Evolutionary conservation across 2,797 vertebrate genomes (phyloP).

Genomic region (Sebastes iracundus): DNA sequence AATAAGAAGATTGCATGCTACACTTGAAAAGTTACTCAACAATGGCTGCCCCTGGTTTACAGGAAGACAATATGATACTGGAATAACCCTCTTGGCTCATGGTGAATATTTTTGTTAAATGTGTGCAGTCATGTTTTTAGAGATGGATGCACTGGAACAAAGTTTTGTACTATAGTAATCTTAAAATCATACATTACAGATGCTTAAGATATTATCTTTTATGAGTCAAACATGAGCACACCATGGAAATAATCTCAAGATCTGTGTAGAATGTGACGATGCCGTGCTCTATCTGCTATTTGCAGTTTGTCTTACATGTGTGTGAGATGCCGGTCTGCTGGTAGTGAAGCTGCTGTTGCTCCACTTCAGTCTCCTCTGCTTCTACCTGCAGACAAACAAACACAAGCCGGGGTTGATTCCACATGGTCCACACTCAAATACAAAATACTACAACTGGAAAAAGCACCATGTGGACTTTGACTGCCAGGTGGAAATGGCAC

Average conservation of each 20-base stretch:
- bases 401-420: neutral
- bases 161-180: neutral
- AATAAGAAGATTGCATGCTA: neutral
- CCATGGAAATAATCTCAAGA: neutral
- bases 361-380: slow-evolving; percentile 67
- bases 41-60: neutral
- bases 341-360: slow-evolving; percentile 71
- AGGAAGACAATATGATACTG: slow-evolving; percentile 1
- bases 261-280: slow-evolving; percentile 59
- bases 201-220: neutral
- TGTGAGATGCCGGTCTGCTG: slow-evolving; percentile 66
- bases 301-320: slow-evolving; percentile 58
- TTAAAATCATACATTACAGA: neutral
- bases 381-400: slow-evolving; percentile 55
- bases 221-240: neutral
- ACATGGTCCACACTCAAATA: neutral
- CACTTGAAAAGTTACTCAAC: neutral
- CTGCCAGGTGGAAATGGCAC: neutral
- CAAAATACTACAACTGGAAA: neutral
- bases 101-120: neutral
- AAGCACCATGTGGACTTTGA: neutral
- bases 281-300: slow-evolving; percentile 18
- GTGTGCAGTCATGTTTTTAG: neutral
- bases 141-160: neutral
- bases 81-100: neutral